Conservation (phyloP, 2,113 vertebrate species). For the Hyperopisus bebe region DNA sequence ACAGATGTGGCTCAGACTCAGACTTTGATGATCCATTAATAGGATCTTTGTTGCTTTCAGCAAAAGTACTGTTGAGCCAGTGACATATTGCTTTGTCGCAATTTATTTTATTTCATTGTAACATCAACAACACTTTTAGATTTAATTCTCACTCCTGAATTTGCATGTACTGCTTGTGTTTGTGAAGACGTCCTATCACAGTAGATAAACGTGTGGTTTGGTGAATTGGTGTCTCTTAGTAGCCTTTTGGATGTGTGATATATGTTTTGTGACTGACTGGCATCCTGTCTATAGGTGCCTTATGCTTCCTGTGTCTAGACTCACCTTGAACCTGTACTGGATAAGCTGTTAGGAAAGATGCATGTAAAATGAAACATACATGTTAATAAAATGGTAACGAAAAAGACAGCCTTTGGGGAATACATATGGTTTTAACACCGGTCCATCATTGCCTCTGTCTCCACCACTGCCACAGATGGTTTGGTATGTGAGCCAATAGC, state of each 20-base stretch:
- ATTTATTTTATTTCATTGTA: background rate
- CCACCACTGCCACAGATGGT: background rate
- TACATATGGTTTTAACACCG: background rate
- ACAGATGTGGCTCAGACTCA: background rate
- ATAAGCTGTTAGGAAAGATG: background rate
- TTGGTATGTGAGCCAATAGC: background rate
- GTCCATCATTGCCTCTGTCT: background rate
- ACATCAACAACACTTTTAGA: background rate
- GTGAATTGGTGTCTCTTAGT: background rate
- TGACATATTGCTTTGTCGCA: background rate
- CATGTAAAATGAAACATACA: background rate
- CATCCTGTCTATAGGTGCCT: background rate
- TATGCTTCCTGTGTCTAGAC: background rate
- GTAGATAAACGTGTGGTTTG: background rate
- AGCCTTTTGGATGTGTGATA: background rate
- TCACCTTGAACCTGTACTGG: background rate
- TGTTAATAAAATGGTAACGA: background rate
- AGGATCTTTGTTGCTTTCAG: background rate
- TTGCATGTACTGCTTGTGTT: background rate
- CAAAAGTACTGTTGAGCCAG: background rate
- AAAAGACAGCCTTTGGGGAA: background rate
- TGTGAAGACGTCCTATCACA: background rate
- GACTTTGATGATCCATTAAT: background rate
- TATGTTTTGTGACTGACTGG: background rate
- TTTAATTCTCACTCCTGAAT: background rate